phyloP scores from a whole-genome alignment of 2,797 vertebrate genomes.

The Euphonia xanthogaster region DNA sequence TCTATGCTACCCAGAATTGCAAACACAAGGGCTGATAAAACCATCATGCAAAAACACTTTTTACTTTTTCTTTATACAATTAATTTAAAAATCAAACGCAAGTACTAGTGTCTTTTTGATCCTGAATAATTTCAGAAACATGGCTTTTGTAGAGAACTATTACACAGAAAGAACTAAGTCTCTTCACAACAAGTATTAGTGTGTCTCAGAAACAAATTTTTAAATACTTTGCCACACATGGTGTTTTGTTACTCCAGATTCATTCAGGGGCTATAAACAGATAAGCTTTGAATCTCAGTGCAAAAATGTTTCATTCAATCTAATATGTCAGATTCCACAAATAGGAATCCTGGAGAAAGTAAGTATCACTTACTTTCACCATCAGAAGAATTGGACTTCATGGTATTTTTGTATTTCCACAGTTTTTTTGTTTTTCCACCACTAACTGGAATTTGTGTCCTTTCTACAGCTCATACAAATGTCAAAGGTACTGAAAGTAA shows the following conservation, averaged over 20 bases:
- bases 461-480: neutral
- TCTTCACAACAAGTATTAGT: neutral
- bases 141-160: neutral
- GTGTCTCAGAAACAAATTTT: neutral
- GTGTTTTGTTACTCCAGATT: neutral
- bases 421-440: neutral
- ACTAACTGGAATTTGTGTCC: neutral
- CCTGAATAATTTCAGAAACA: neutral
- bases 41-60: neutral
- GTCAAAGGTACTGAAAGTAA: neutral
- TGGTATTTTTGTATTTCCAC: neutral
- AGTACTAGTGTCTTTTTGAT: neutral
- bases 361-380: neutral
- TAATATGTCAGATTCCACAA: accelerated
- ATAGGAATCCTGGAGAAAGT: neutral
- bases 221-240: neutral
- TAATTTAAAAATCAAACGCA: neutral
- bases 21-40: neutral
- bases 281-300: neutral
- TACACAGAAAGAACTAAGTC: neutral
- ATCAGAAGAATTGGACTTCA: neutral
- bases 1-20: neutral
- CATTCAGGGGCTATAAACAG: neutral
- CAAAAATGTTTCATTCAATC: neutral
- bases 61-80: neutral